Base-by-base conservation (phyloP, 1,140 invertebrate species). In the Cydia amplana region DNA sequence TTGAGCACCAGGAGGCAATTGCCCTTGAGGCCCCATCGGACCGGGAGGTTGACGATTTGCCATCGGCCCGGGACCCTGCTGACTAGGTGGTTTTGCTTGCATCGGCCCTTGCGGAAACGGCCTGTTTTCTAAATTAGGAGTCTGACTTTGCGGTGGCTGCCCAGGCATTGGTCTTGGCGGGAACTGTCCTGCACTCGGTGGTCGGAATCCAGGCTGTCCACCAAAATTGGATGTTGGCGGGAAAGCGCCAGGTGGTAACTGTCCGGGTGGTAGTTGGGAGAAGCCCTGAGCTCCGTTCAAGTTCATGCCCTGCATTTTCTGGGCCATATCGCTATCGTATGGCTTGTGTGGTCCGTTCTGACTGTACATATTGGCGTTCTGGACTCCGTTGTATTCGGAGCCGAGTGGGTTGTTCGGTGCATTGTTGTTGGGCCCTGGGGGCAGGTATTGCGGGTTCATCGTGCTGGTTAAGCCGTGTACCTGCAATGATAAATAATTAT, bases 371-470 rank as follows among this genome's bases (percentile, higher is more conserved):
- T 92, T 92, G 6, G 89, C 84, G 78, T 91, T 93, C 28, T 90
- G 88, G 55, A 92, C 84, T 18, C 90, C 89, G 70, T 91, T 93
- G 74, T 80, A 89, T 20, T 93, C 91, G 79, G 86, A 87, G 46
- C 82, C 81, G 51, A 91, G 74, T 10, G 89, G 89, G 76, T 90
- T 91, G 72, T 73, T 86, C 51, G 89, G 87, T 76, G 86, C 83
- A 83, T 92, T 93, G 75, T 93, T 93, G 78, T 92, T 93, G 77
- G 90, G 91, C 60, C 91, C 92, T 25, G 91, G 91, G 16, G 91
- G 91, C 73, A 87, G 84, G 78, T 91, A 90, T 74, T 93, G 89
- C 75, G 90, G 91, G 82, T 93, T 91, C 91, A 92, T 91, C 88
- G 92, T 91, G 43, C 82, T 88, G 76, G 70, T 75, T 79, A 83